phyloP scores from a whole-genome alignment of 2,797 vertebrate genomes.

The Cheirogaleus major region DNA sequence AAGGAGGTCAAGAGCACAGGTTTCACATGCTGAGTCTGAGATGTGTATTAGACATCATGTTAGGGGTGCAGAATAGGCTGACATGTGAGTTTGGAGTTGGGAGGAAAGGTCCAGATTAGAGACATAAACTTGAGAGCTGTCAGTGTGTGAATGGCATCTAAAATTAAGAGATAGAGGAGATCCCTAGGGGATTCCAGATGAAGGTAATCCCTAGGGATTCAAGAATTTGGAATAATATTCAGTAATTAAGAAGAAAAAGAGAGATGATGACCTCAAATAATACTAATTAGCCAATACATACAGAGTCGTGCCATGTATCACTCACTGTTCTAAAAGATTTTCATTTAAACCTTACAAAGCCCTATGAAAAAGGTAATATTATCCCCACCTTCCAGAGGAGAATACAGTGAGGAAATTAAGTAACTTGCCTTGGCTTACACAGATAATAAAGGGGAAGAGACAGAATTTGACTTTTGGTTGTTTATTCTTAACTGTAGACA shows the following conservation, averaged over 20 bases:
- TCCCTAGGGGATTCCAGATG: neutral
- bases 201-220: neutral
- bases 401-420: neutral
- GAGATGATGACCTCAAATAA: neutral
- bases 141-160: neutral
- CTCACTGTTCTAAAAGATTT: neutral
- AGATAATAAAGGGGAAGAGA: neutral
- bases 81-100: neutral
- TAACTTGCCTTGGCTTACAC: neutral
- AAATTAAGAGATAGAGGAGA: neutral
- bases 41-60: neutral
- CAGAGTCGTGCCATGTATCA: neutral
- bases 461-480: neutral
- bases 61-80: too few relatives aligned
- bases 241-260: neutral
- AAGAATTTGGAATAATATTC: slow-evolving; percentile 24
- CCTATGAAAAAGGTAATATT: neutral
- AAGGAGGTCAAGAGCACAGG: neutral
- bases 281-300: neutral
- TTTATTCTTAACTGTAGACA: neutral
- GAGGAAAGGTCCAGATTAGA: neutral
- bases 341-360: neutral
- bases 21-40: neutral
- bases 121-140: neutral
- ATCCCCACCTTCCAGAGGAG: neutral